These are phyloP conservation scores for Arenicola marina DNA, from an alignment of 2,888 invertebrate species.

Conservation along the genomic window DNA sequence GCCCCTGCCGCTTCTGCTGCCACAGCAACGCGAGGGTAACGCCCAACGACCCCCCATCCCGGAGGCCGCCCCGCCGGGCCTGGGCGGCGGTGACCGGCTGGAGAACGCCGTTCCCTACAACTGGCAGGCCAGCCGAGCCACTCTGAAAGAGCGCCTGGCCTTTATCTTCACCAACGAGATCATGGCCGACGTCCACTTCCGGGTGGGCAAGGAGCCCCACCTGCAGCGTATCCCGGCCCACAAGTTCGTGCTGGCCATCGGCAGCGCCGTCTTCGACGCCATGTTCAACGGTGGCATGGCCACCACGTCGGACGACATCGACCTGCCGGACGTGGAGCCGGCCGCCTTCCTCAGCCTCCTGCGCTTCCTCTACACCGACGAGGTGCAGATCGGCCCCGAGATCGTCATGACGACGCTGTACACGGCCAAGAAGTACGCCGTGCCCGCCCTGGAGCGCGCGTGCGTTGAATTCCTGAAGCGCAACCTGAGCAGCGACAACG, in stretches of 20 bases:
- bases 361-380: constrained; percentile 96
- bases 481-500: constrained; percentile 93
- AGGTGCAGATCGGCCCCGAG: constrained; percentile 92
- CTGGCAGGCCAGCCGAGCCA: constrained; percentile 61
- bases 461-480: constrained; percentile 95
- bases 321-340: constrained; percentile 97
- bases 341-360: constrained; percentile 90
- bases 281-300: constrained; percentile 97
- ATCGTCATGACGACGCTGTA: constrained; percentile 92
- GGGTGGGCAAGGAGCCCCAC: constrained; percentile 75
- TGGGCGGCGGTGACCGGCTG: too few relatives aligned
- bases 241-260: constrained; percentile 93
- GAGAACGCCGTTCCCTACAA: constrained; percentile 20
- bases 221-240: constrained; percentile 87
- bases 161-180: constrained; percentile 97
- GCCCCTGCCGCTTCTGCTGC: too few relatives aligned
- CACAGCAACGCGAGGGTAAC: too few relatives aligned
- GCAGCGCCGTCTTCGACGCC: constrained; percentile 96
- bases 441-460: constrained; percentile 89
- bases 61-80: too few relatives aligned
- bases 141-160: constrained; percentile 89
- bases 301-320: constrained; percentile 72
- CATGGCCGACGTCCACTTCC: constrained; percentile 91
- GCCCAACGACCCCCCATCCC: too few relatives aligned
- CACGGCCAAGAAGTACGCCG: constrained; percentile 95